These are phyloP conservation scores for Antheraea pernyi DNA, from an alignment of 1,140 invertebrate genomes.

Conservation along the genomic window DNA sequence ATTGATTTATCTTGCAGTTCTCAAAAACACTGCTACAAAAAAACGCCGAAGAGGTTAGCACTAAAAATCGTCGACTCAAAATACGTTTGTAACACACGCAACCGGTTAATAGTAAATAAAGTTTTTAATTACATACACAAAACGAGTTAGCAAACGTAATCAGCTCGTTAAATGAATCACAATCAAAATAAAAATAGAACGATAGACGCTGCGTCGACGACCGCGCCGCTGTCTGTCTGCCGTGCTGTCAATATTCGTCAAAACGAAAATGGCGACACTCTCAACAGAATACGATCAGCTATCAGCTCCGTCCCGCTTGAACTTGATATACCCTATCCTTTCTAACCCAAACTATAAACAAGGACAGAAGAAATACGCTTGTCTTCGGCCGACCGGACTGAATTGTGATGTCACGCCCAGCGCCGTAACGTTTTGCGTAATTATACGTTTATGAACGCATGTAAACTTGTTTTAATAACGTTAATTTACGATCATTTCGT, in stretches of 20 bases:
- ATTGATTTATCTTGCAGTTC: constrained; percentile 77
- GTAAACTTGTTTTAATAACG: constrained; percentile 74
- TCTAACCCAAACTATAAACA: constrained; percentile 31
- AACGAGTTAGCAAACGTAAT: constrained; percentile 41
- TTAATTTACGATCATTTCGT: constrained; percentile 66
- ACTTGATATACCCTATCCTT: not conserved
- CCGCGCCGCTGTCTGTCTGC: constrained; percentile 76
- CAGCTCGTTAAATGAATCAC: constrained; percentile 58
- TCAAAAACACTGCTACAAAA: constrained; percentile 71
- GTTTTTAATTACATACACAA: constrained; percentile 42
- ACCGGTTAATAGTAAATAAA: constrained; percentile 44
- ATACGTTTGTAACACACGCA: constrained; percentile 47
- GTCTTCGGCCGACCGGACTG: constrained; percentile 68
- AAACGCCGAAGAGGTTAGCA: constrained; percentile 68
- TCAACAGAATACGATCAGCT: constrained; percentile 73
- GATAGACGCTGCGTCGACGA: constrained; percentile 70
- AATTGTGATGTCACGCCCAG: constrained; percentile 78
- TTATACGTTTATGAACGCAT: constrained; percentile 58
- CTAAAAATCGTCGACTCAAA: constrained; percentile 47
- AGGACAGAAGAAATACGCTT: constrained; percentile 57
- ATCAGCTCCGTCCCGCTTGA: constrained; percentile 46
- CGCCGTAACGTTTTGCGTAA: constrained; percentile 77
- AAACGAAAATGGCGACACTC: constrained; percentile 79
- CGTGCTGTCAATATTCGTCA: constrained; percentile 79
- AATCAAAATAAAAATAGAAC: constrained; percentile 77